Conservation (phyloP, 1,140 invertebrate species). For the Zophobas atratus region DNA sequence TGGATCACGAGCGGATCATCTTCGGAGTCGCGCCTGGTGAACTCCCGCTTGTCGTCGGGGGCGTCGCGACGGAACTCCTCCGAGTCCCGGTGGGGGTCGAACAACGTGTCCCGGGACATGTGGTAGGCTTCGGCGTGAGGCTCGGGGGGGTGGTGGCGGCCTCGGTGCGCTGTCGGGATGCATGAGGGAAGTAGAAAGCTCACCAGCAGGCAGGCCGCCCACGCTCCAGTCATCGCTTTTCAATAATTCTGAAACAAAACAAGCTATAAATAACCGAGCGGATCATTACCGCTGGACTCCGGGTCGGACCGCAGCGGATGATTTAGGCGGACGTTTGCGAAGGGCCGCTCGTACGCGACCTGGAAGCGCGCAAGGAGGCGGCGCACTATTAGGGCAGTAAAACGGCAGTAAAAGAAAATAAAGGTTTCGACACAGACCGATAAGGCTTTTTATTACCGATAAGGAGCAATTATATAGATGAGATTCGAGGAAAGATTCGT, state of each 20-base stretch:
- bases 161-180: conserved; percentile 61
- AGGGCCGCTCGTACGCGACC: background rate
- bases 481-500: conserved; percentile 18
- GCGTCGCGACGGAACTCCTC: conserved; percentile 67
- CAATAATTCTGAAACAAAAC: conserved; percentile 46
- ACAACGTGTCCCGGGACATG: conserved; percentile 63
- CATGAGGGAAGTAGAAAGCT: conserved; percentile 58
- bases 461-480: conserved; percentile 38
- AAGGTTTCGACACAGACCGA: conserved; percentile 30
- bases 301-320: background rate
- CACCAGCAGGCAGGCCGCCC: conserved; percentile 56
- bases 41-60: conserved; percentile 65
- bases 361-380: background rate
- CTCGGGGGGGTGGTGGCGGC: conserved; percentile 64
- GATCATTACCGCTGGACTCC: conserved; percentile 4
- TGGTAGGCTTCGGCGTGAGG: conserved; percentile 64
- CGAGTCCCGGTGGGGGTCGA: conserved; percentile 67
- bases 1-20: conserved; percentile 81
- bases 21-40: conserved; percentile 62
- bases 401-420: conserved; percentile 30
- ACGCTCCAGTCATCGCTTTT: conserved; percentile 53
- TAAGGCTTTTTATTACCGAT: conserved; percentile 30
- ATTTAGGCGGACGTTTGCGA: too few relatives aligned
- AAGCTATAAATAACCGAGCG: conserved; percentile 10
- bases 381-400: background rate